A percentile compares a stretch with the other conserved stretches of the same genome.
phyloP scores from a whole-genome alignment of 2,888 invertebrate species.

The Limnephilus rhombicus region DNA sequence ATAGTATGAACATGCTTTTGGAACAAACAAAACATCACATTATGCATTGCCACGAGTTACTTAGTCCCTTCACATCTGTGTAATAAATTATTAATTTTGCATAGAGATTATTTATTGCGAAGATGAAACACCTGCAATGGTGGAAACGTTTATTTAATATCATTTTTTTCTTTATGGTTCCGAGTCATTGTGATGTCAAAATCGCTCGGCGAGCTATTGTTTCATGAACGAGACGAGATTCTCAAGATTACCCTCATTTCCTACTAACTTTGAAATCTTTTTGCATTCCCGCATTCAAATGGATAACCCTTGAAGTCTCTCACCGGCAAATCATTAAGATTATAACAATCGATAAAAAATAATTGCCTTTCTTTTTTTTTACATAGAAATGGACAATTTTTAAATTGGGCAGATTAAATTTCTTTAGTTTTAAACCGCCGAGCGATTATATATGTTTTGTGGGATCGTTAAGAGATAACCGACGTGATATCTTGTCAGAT shows the following conservation, averaged over 20 bases:
- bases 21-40: neutral
- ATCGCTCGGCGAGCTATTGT: neutral
- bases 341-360: neutral
- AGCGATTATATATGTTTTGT: too few relatives aligned
- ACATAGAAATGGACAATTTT: neutral
- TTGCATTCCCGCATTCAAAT: neutral
- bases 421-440: neutral
- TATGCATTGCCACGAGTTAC: neutral
- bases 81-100: neutral
- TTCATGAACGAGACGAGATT: neutral
- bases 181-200: neutral
- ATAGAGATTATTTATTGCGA: neutral
- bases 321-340: neutral
- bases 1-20: too few relatives aligned
- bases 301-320: neutral
- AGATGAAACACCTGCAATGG: neutral
- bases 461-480: too few relatives aligned
- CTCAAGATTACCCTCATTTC: neutral
- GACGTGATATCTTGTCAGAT: too few relatives aligned
- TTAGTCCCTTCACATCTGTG: neutral
- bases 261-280: neutral
- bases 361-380: neutral
- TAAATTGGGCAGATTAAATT: neutral
- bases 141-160: neutral
- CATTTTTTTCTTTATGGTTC: neutral